Conservation (phyloP, 2,888 invertebrate genomes). For the Microctonus aethiopoides region DNA sequence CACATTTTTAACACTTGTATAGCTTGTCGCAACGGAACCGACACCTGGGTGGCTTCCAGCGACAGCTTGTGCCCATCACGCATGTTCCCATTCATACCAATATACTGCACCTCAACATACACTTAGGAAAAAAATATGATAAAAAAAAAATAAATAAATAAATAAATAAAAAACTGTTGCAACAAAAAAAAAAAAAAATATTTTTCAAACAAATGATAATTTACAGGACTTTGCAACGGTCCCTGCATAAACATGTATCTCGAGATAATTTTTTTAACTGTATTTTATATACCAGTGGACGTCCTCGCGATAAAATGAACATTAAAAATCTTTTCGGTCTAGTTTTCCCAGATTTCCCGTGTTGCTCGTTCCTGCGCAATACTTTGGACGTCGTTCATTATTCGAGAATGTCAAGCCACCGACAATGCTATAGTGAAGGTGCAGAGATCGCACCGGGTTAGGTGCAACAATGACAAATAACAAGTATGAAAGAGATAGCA, state of each 20-base stretch:
- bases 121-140: not conserved
- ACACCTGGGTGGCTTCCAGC: conserved; percentile 31
- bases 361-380: conserved; percentile 13
- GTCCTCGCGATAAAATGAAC: conserved; percentile 18
- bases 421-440: not conserved
- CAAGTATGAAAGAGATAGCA: no score
- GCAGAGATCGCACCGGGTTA: not conserved
- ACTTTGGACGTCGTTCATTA: conserved; percentile 32
- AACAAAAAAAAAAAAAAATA: not conserved
- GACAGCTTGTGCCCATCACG: conserved; percentile 1
- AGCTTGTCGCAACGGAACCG: conserved; percentile 15
- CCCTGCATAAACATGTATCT: not conserved
- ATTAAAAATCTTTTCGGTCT: conserved; percentile 24
- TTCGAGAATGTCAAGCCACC: conserved; percentile 27
- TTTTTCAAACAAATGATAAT: not conserved
- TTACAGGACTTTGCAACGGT: not conserved
- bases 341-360: conserved; percentile 19
- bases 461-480: not conserved
- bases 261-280: not conserved
- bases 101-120: not conserved
- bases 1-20: not conserved
- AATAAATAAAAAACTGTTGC: not conserved
- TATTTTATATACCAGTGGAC: not conserved
- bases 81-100: not conserved
- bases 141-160: not conserved